Base-by-base conservation (phyloP, 2,888 invertebrate species). In the Cryptophagus acutangulus region DNA sequence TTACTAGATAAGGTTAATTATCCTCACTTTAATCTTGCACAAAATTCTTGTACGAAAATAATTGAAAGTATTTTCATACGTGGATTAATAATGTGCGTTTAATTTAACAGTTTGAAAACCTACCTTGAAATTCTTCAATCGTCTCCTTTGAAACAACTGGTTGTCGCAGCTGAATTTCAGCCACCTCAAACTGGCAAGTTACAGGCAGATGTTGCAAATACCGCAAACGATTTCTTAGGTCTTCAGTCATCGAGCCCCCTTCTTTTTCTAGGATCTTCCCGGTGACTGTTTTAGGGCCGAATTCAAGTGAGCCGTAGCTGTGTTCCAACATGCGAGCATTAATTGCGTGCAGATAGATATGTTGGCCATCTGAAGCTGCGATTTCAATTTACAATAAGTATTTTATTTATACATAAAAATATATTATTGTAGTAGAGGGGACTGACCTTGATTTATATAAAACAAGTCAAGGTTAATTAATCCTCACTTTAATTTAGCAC, bases 261-360 rank as follows among this genome's bases (percentile, higher is more conserved):
- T 95, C 93, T 40, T 88, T 85, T 59, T 93, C 91, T n/a, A 95
- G 66, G 30, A 96, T 83, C 38, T 77, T 80, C 1, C 88, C 93
- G 2, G 73, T 75, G 37, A 96, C 76, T 2, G 74, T 59, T 13
- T 70, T 74, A 28, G 96, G 95, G 38, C 87, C 85, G 38, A 79
- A 74, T 41, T 87, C 84, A 42, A 95, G 71, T 4, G 79, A 77
- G 4, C 91, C 92, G 73, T 91, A 94, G 41, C 88, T 84, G 41
- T 82, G 79, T 59, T 88, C 86, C 55, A 97, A 68, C 79, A 95
- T 87, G 44, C 87, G 84, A 5, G 89, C 85, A 67, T 96, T 96
- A 57, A 96, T 70, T 9, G 89, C 84, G 69, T 94, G 88, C 45
- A 96, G 72, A 68, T 89, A 97, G 38, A 95, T 80, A 65, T 92